phyloP scores from a whole-genome alignment of 1,140 invertebrate genomes.

The Hermetia illucens region DNA sequence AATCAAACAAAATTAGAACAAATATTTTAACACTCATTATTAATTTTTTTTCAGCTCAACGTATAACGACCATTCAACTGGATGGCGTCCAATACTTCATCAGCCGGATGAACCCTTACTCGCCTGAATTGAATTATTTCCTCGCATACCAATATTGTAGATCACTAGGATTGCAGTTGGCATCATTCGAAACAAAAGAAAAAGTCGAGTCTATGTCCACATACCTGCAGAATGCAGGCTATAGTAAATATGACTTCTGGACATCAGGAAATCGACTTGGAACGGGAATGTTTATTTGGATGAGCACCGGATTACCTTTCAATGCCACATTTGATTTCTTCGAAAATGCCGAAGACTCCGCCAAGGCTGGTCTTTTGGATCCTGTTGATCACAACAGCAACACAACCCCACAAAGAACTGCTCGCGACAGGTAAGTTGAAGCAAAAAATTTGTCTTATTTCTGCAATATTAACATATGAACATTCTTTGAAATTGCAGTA shows the following conservation, averaged over 20 bases:
- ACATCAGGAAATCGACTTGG: conserved; percentile 76
- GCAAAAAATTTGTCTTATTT: conserved; percentile 5
- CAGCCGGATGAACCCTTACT: conserved; percentile 75
- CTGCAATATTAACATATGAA: not conserved
- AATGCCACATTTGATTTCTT: conserved; percentile 76
- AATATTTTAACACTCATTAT: too few relatives aligned
- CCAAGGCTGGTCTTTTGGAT: conserved; percentile 39
- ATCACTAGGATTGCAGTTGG: conserved; percentile 67
- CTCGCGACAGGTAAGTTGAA: conserved; percentile 61
- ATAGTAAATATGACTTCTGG: conserved; percentile 74
- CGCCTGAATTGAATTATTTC: conserved; percentile 73
- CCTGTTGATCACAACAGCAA: conserved; percentile 42
- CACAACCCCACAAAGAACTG: conserved; percentile 58
- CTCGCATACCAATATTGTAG: conserved; percentile 78
- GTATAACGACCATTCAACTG: conserved; percentile 70
- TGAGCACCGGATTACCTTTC: conserved; percentile 74
- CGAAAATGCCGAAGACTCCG: conserved; percentile 37
- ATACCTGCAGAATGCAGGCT: conserved; percentile 66
- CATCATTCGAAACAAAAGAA: conserved; percentile 71
- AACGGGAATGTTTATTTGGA: conserved; percentile 76
- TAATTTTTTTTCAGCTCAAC: conserved; percentile 54
- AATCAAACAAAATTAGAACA: too few relatives aligned
- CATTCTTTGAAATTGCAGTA: conserved; percentile 27
- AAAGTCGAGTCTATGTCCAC: conserved; percentile 70
- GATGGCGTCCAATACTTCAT: conserved; percentile 79